Percentiles rank a stretch among this genome's conserved stretches.
phyloP scores from a whole-genome alignment of 2,113 vertebrate genomes.

The Caranx ignobilis region DNA sequence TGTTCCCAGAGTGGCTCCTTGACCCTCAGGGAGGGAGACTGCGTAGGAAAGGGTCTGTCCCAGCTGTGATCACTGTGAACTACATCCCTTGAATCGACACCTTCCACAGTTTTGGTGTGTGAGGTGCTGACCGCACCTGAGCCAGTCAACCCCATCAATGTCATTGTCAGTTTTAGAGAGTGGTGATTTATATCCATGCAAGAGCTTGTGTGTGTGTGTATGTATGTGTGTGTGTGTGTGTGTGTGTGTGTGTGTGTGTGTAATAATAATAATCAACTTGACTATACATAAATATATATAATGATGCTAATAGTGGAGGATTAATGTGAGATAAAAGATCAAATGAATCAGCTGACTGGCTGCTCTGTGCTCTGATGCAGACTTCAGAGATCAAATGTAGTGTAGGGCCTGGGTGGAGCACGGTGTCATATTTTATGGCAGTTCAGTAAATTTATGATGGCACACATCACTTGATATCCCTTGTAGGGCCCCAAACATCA shows the following conservation, averaged over 20 bases:
- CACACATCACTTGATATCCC: neutral
- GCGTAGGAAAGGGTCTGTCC: neutral
- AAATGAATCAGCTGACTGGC: neutral
- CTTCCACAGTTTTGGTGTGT: neutral
- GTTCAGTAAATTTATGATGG: conserved; percentile 6
- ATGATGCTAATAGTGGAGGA: neutral
- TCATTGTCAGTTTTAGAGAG: neutral
- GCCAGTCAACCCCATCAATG: neutral
- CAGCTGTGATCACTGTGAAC: neutral
- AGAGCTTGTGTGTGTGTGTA: neutral
- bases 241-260: too few species aligned
- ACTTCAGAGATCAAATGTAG: neutral
- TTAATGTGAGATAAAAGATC: neutral
- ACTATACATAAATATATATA: neutral
- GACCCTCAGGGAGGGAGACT: neutral
- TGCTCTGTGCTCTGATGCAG: neutral
- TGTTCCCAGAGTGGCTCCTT: neutral
- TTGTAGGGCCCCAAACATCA: neutral
- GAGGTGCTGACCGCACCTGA: neutral
- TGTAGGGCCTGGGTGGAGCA: too few species aligned
- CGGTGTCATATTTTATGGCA: too few species aligned
- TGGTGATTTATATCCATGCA: neutral
- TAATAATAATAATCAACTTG: neutral
- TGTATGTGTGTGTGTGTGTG: too few species aligned
- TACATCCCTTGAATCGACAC: neutral